Evolutionary conservation across 1,140 invertebrate genomes (phyloP).

Genomic region (Drosophila suzukii): DNA sequence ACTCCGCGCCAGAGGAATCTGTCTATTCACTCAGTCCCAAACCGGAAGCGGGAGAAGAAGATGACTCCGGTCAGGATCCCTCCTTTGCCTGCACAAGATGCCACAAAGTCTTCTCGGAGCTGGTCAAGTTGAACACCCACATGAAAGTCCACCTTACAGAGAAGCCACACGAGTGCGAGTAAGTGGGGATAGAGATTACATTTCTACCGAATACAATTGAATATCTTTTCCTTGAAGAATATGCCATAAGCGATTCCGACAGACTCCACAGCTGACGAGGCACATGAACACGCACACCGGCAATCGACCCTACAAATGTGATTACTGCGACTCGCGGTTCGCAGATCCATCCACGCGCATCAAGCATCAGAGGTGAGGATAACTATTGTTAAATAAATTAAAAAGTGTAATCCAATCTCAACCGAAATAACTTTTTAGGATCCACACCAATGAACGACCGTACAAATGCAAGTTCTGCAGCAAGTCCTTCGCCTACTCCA

Average conservation of each 20-base stretch:
- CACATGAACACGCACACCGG: slow-evolving; percentile 83
- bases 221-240: slow-evolving; percentile 47
- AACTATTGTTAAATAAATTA: not conserved
- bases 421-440: slow-evolving; percentile 30
- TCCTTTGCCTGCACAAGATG: slow-evolving; percentile 59
- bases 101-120: slow-evolving; percentile 60
- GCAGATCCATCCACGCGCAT: slow-evolving; percentile 87
- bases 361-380: slow-evolving; percentile 86
- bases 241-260: slow-evolving; percentile 73
- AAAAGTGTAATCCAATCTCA: not conserved
- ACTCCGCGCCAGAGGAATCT: slow-evolving; percentile 9
- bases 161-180: slow-evolving; percentile 82
- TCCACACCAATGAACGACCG: slow-evolving; percentile 77
- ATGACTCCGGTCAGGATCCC: not conserved
- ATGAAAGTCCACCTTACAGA: slow-evolving; percentile 62
- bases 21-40: not conserved
- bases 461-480: slow-evolving; percentile 70
- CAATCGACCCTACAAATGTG: slow-evolving; percentile 73
- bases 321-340: slow-evolving; percentile 89
- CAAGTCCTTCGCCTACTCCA: slow-evolving; percentile 74
- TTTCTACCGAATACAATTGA: not conserved
- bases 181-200: slow-evolving; percentile 6
- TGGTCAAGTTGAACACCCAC: slow-evolving; percentile 60
- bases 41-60: not conserved
- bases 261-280: slow-evolving; percentile 68